phyloP scores from a whole-genome alignment of 2,113 vertebrate species.

The Bos taurus region ARS-UCD2.0 NC_037346.1:22448001-22448500 shows the following conservation, averaged over 20 bases:
- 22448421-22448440: not conserved
- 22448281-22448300: not conserved
- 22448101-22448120: not conserved
- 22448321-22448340: accelerated
- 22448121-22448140: not conserved
- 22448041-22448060: not conserved
- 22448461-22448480: not conserved
- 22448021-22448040: not conserved
- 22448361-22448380: not conserved
- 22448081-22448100: not conserved
- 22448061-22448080: not conserved
- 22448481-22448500: not conserved
- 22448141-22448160: not conserved
- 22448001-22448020: not conserved
- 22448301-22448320: not conserved
- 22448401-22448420: accelerated
- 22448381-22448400: accelerated
- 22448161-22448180: not conserved
- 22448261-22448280: not conserved
- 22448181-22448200: not conserved
- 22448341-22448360: accelerated
- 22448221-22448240: accelerated
- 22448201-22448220: not conserved
- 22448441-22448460: not conserved
- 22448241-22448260: too few relatives aligned